Evolutionary conservation across 2,888 invertebrate species (phyloP).

Genomic region (Hetaerina titia): DNA sequence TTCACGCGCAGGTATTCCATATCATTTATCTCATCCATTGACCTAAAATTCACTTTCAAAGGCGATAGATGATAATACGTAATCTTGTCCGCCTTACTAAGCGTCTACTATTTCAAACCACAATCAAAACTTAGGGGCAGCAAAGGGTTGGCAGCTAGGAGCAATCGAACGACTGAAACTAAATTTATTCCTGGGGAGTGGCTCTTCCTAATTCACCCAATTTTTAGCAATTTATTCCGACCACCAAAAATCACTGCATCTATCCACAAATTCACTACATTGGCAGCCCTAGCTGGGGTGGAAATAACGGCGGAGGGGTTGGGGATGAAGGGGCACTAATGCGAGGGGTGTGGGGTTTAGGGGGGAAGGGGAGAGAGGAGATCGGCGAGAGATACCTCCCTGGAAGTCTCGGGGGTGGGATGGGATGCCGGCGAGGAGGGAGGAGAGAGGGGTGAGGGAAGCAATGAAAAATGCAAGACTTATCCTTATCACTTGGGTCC

Average conservation of each 20-base stretch:
- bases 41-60: too few relatives aligned
- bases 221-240: not conserved
- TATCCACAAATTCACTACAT: not conserved
- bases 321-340: not conserved
- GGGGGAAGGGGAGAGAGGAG: not conserved
- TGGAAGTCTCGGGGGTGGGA: not conserved
- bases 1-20: too few relatives aligned
- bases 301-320: not conserved
- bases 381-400: not conserved
- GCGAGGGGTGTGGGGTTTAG: too few relatives aligned
- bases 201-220: not conserved
- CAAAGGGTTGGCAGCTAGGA: not conserved
- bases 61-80: too few relatives aligned
- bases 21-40: too few relatives aligned
- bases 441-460: not conserved
- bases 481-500: conserved; percentile 56
- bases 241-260: not conserved
- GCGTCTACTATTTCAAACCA: not conserved
- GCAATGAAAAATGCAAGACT: conserved; percentile 65
- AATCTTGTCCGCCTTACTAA: not conserved
- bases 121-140: not conserved
- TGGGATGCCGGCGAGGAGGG: not conserved
- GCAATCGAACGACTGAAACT: not conserved
- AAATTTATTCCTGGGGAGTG: not conserved
- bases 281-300: conserved; percentile 11